Evolutionary conservation across 1,140 invertebrate genomes (phyloP), one percentile per base, ranked within the genome.

Genomic region (Eumeta japonica): DNA sequence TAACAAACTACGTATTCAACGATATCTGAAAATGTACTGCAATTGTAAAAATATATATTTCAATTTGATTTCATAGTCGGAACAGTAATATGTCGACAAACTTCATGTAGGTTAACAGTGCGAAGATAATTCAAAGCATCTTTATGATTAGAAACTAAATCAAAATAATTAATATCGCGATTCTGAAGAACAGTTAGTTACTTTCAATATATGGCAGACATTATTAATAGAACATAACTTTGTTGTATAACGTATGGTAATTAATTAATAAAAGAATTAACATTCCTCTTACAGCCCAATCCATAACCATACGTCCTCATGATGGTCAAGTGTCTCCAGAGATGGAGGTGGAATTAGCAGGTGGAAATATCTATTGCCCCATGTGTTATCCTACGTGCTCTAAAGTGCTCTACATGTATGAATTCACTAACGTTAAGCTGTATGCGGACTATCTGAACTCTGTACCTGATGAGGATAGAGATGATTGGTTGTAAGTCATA

Each of bases 361-460:
- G 45, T 11, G 66, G 70, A 4, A 65, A 66, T 1, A 58, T 74
- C 9, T 29, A 41, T 16, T 74, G 70, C 19, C 65, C 63, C 0
- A 66, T 70, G 66, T 74, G 70, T 35, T 59, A 62, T 17, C 70
- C 70, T 0, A 62, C 60, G 10, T 74, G 67, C 37, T 70, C 63
- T 4, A 74, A 72, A 39, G 72, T 62, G 15, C 46, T 57, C 0
- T 74, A 72, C 32, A 60, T 39, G 40, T 77, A 65, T 17, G 63
- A 68, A 18, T 67, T 63, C 29, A 60, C 52, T 19, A 62, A 67
- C 30, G 52, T 68, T 29, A 48, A 58, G 15, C 62, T 74, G 10
- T 65, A 60, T 29, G 61, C 66, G 0, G 62, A 68, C 10, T 43
- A 53, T 12, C 39, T 65, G 5, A 67, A 74, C 33, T 50, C 18